Conservation (phyloP, 1,140 invertebrate species). For the Leptoteleia sp. region DNA sequence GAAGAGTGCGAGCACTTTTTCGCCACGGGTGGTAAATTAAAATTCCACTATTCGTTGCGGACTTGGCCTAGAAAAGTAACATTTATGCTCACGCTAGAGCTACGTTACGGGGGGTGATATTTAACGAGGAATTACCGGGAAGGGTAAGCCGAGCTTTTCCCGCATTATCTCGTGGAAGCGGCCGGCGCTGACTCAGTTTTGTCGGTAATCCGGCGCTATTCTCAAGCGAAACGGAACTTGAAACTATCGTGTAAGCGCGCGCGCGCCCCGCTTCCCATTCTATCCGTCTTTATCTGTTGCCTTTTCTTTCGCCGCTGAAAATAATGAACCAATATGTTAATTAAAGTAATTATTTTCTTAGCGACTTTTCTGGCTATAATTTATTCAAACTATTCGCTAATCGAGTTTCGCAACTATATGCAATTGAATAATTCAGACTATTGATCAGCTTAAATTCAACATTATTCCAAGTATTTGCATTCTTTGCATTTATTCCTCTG, state of each 20-base stretch:
- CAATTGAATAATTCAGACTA: constrained; percentile 48
- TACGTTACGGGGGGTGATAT: constrained; percentile 68
- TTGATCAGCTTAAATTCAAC: constrained; percentile 27
- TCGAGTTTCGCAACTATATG: constrained; percentile 42
- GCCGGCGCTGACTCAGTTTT: constrained; percentile 73
- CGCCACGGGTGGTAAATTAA: constrained; percentile 58
- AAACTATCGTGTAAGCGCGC: constrained; percentile 64
- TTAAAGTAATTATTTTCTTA: constrained; percentile 56
- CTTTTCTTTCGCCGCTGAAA: constrained; percentile 40
- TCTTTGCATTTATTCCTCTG: no score
- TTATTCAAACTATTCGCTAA: constrained; percentile 45
- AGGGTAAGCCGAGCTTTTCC: constrained; percentile 74
- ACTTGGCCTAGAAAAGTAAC: constrained; percentile 62
- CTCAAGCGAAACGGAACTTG: constrained; percentile 67
- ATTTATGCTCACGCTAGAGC: constrained; percentile 62
- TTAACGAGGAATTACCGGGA: constrained; percentile 74
- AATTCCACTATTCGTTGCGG: constrained; percentile 60
- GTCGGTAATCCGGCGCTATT: constrained; percentile 74
- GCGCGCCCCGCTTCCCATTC: constrained; percentile 14
- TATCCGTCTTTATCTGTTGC: constrained; percentile 51
- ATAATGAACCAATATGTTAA: constrained; percentile 57
- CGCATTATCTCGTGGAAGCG: constrained; percentile 74
- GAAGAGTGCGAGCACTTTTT: constrained; percentile 19
- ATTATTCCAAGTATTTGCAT: constrained; percentile 39
- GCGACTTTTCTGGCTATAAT: constrained; percentile 27